These are phyloP conservation scores for Pampusana beccarii DNA, from an alignment of 2,113 vertebrate species.

Conservation along the genomic window DNA sequence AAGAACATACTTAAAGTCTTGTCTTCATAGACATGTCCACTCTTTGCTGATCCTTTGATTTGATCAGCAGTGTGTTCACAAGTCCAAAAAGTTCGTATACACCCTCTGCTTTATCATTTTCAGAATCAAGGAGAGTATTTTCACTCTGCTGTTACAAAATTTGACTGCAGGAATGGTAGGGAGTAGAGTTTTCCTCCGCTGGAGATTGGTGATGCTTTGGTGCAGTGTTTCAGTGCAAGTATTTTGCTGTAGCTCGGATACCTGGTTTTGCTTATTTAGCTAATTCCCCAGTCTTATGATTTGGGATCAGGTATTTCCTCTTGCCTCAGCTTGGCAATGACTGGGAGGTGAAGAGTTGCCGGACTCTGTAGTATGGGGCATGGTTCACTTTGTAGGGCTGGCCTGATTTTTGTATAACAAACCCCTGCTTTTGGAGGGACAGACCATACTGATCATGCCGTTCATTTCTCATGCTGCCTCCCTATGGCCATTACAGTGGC, in stretches of 20 bases:
- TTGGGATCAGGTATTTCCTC: neutral
- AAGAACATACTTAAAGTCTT: neutral
- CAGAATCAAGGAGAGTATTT: neutral
- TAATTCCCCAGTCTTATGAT: neutral
- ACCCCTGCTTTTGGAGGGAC: neutral
- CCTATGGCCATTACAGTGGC: neutral
- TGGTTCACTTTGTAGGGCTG: neutral
- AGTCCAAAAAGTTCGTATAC: neutral
- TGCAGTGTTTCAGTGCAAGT: neutral
- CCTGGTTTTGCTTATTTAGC: neutral
- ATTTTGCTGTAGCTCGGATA: neutral
- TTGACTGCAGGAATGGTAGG: neutral
- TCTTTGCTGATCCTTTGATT: neutral
- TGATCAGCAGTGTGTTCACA: neutral
- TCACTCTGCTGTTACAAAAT: neutral
- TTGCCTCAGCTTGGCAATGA: neutral
- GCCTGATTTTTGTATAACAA: neutral
- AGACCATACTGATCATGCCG: neutral
- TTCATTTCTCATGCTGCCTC: neutral
- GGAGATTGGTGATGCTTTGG: neutral
- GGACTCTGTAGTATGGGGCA: neutral
- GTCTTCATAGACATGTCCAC: neutral
- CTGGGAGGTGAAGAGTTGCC: neutral
- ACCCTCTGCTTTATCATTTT: neutral
- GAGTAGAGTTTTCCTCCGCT: neutral